Evolutionary conservation across 2,797 vertebrate genomes (phyloP).

Genomic region (Sebastes melanostomus): DNA sequence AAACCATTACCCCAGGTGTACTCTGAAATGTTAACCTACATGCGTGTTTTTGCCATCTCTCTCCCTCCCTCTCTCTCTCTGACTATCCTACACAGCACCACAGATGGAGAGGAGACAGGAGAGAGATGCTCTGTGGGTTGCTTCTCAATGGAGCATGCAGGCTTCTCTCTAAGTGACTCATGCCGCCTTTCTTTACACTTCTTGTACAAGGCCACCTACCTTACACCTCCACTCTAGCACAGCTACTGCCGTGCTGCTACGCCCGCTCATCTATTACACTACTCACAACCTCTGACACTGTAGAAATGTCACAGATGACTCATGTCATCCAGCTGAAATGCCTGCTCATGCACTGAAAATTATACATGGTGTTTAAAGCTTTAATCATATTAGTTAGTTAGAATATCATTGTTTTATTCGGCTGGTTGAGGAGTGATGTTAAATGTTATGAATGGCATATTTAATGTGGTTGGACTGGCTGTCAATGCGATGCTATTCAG

Average conservation of each 20-base stretch:
- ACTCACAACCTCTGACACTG: slow-evolving; percentile 45
- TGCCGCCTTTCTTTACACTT: slow-evolving; percentile 66
- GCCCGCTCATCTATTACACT: slow-evolving; percentile 59
- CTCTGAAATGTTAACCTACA: slow-evolving; percentile 70
- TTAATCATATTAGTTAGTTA: not conserved
- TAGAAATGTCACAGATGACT: slow-evolving; percentile 51
- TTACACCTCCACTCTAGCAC: slow-evolving; percentile 66
- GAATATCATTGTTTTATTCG: not conserved
- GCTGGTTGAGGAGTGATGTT: not conserved
- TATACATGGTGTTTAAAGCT: slow-evolving; percentile 5
- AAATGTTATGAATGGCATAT: not conserved
- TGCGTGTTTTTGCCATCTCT: slow-evolving; percentile 52
- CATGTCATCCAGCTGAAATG: slow-evolving; percentile 31
- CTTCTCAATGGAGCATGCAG: slow-evolving; percentile 58
- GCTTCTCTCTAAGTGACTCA: slow-evolving; percentile 70
- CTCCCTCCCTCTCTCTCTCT: not conserved
- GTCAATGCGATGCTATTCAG: not conserved
- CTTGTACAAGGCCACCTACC: slow-evolving; percentile 70
- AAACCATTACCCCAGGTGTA: slow-evolving; percentile 75
- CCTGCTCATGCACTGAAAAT: slow-evolving; percentile 29
- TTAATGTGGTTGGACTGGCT: not conserved
- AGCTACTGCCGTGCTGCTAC: slow-evolving; percentile 50
- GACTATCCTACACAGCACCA: slow-evolving; percentile 32
- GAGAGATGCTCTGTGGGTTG: slow-evolving; percentile 52
- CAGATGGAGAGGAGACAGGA: slow-evolving; percentile 51